A percentile compares a stretch with the other conserved stretches of the same genome.
These are phyloP conservation scores for Coenobita brevimanus DNA, from an alignment of 1,140 invertebrate genomes.

Conservation along the genomic window DNA sequence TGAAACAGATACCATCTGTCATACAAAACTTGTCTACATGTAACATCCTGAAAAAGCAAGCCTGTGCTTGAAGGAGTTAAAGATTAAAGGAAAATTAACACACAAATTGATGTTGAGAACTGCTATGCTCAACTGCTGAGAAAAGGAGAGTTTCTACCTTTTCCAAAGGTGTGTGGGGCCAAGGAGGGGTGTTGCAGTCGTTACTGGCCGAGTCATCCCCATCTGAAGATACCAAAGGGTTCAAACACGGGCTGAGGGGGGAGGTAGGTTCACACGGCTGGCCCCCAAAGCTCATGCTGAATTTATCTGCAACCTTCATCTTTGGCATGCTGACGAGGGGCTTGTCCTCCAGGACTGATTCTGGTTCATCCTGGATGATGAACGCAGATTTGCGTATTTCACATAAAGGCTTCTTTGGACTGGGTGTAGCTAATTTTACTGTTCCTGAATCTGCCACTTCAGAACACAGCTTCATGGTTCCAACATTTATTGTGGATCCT, in stretches of 20 bases:
- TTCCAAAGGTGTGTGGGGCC: not conserved
- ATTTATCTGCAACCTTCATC: not conserved
- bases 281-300: not conserved
- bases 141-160: conserved; percentile 38
- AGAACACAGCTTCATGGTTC: too few species aligned
- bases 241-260: not conserved
- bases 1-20: too few species aligned
- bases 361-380: conserved; percentile 43
- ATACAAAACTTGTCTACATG: too few species aligned
- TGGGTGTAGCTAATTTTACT: not conserved
- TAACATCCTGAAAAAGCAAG: conserved; percentile 15
- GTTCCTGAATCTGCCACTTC: not conserved
- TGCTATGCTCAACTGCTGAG: not conserved
- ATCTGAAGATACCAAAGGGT: conserved; percentile 4
- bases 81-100: conserved; percentile 14
- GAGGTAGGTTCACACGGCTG: not conserved
- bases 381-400: conserved; percentile 44
- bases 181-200: conserved; percentile 7
- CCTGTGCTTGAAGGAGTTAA: not conserved
- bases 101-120: not conserved
- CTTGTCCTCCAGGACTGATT: conserved; percentile 41
- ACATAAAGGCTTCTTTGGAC: not conserved
- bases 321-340: not conserved
- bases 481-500: too few species aligned
- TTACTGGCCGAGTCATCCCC: conserved; percentile 9